Percentiles rank a stretch among this genome's conserved stretches.
Conservation (phyloP, 2,113 vertebrate genomes). For the Anthoscopus minutus region DNA sequence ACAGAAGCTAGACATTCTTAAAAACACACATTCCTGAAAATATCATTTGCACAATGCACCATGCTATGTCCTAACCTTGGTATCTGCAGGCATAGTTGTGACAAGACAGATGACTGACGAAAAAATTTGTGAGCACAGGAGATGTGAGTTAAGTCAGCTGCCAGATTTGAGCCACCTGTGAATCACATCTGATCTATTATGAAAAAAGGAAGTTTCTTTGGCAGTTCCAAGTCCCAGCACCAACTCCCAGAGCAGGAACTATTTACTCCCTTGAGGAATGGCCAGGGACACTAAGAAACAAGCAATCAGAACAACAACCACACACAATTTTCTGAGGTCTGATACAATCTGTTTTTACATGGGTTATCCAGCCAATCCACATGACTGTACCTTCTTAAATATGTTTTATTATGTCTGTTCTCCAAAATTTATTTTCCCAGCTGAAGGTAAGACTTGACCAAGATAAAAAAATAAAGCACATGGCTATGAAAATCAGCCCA, state of each 20-base stretch:
- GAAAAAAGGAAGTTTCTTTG: not conserved
- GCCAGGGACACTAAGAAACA: not conserved
- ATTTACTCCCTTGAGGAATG: not conserved
- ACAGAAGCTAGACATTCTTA: not conserved
- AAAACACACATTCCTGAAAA: not conserved
- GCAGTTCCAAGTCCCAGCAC: not conserved
- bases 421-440: not conserved
- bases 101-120: not conserved
- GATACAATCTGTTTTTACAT: not conserved
- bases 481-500: not conserved
- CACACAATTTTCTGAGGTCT: not conserved
- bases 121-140: not conserved
- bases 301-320: not conserved
- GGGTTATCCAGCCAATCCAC: not conserved
- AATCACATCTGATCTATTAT: not conserved
- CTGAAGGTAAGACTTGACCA: not conserved
- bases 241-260: not conserved
- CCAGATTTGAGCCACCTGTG: not conserved
- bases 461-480: not conserved
- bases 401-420: not conserved
- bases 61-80: fast-evolving
- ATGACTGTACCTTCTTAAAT: not conserved
- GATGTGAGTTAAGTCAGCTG: not conserved
- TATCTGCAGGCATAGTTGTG: not conserved
- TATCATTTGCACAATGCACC: not conserved